These are phyloP conservation scores for Zenarchopterus dispar DNA, from an alignment of 2,797 vertebrate species.

Conservation along the genomic window DNA sequence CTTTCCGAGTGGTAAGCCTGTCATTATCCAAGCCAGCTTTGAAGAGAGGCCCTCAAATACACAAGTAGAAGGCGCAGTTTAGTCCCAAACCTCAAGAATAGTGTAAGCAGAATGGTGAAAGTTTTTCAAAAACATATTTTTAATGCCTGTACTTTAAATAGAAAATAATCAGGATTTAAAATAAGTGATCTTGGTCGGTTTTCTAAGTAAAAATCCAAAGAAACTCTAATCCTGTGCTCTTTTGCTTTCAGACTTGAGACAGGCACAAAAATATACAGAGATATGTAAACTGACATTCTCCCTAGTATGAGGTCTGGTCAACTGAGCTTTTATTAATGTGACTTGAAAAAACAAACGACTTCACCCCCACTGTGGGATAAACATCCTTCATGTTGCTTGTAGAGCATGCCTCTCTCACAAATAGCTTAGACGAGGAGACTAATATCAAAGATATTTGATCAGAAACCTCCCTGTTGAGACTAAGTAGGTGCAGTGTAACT, in stretches of 20 bases:
- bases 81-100: too few relatives aligned
- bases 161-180: not conserved
- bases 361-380: slow-evolving; percentile 6
- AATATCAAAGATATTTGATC: slow-evolving; percentile 3
- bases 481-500: slow-evolving; percentile 9
- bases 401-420: slow-evolving; percentile 2
- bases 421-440: slow-evolving; percentile 4
- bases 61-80: not conserved
- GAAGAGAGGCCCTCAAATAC: not conserved
- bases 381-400: slow-evolving; percentile 9
- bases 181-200: not conserved
- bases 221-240: not conserved
- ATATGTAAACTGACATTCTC: too few relatives aligned
- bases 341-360: slow-evolving; percentile 3
- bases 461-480: slow-evolving; percentile 7
- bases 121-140: too few relatives aligned
- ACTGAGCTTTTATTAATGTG: slow-evolving; percentile 10
- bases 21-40: not conserved
- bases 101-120: too few relatives aligned
- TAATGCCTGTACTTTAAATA: too few relatives aligned
- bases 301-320: not conserved
- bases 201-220: slow-evolving; percentile 6
- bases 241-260: not conserved
- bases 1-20: not conserved
- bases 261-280: not conserved